Evolutionary conservation across 2,113 vertebrate genomes (phyloP), one percentile per base, ranked within the genome.

Genomic region (Oryzias celebensis): DNA sequence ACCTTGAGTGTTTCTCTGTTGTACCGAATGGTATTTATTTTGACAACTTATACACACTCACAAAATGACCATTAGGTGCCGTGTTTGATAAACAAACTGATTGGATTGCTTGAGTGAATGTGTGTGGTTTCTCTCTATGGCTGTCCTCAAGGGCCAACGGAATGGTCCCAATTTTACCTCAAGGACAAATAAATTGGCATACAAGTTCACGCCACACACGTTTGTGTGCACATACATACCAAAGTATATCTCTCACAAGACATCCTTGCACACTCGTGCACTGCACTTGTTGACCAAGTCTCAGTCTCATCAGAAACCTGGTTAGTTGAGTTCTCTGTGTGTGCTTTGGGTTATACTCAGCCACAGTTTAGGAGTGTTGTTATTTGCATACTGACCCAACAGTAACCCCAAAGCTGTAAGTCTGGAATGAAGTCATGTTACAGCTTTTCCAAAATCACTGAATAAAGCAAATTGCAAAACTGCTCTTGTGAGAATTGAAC

Each of bases 21-120:
- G 86, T 86, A 85, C 87, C 68, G 57, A 81, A 77, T 65, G 78
- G 78, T 89, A 88, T 89, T 90, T 90, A 89, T 90, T 89, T 90
- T 80, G 87, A 90, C 85, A 73, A 86, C 83, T 88, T 82, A 86
- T 85, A 89, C 88, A 90, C 89, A 89, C 87, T 83, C 83, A 90
- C 83, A 85, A 87, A 36, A 90, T 87, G 84, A 84, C 91, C 87
- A 91, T 91, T 90, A 90, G 89, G 87, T 89, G 89, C 87, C 79
- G 86, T 89, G 85, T 91, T 90, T 91, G 80, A 91, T 91, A 92
- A 92, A 92, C 89, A 92, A 86, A 88, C 88, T 92, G 90, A 91
- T 91, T 91, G 85, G 88, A 86, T 87, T 89, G 89, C 84, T 84
- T 82, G 82, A 71, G 77, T 81, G 84, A 86, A 85, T 72, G 86